Evolutionary conservation across 2,888 invertebrate genomes (phyloP).

Genomic region (Andricus curvator): DNA sequence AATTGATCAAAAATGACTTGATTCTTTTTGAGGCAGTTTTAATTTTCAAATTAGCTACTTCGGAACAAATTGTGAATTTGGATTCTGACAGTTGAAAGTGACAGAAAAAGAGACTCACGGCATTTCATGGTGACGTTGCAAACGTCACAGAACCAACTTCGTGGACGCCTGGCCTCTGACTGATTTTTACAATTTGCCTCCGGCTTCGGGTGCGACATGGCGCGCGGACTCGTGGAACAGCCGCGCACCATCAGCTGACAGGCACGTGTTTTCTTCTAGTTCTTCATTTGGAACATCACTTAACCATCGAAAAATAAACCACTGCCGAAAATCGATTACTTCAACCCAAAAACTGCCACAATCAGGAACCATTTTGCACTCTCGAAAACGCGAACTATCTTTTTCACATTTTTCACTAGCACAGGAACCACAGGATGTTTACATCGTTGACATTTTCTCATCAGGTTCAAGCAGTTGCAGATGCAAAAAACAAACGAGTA

Average conservation of each 20-base stretch:
- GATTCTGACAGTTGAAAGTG: neutral
- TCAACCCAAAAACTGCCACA: no score
- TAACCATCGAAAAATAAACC: neutral
- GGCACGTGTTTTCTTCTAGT: constrained; percentile 11
- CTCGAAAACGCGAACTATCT: neutral
- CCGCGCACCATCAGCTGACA: constrained; percentile 20
- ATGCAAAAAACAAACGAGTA: no score
- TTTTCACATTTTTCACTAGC: neutral
- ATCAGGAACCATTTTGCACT: neutral
- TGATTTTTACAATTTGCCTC: neutral
- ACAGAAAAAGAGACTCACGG: constrained; percentile 15
- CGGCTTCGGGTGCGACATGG: neutral
- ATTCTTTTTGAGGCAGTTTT: neutral
- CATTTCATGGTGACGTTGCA: constrained; percentile 1
- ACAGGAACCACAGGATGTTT: neutral
- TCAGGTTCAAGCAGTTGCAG: no score
- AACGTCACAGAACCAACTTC: neutral
- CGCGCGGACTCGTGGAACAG: no score
- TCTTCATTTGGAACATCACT: neutral
- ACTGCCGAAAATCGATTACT: neutral
- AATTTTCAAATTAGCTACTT: neutral
- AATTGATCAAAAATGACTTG: neutral
- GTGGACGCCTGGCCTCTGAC: constrained; percentile 1
- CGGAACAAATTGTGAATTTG: neutral
- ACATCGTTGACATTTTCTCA: neutral